Conservation (phyloP, 2,797 vertebrate genomes). For the Nasua narica region DNA sequence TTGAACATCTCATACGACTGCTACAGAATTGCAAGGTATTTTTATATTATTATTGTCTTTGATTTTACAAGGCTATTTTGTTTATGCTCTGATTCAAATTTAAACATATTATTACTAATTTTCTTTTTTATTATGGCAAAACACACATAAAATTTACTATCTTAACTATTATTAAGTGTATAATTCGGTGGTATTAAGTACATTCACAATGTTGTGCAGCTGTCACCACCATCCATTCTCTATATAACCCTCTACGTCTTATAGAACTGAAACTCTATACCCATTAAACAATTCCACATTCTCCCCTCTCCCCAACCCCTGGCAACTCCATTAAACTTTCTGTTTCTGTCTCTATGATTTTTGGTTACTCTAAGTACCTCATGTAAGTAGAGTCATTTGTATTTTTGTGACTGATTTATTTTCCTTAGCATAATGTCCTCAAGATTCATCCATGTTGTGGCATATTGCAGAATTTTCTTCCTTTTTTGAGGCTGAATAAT, state of each 20-base stretch:
- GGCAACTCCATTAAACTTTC: background rate
- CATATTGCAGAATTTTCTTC: background rate
- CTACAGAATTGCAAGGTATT: constrained; percentile 98
- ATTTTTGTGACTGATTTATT: background rate
- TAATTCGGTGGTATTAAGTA: background rate
- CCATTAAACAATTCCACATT: background rate
- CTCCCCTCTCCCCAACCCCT: background rate
- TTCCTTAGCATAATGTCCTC: background rate
- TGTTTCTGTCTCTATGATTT: background rate
- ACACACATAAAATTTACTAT: background rate
- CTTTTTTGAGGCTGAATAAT: background rate
- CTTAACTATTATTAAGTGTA: background rate
- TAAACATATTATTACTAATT: background rate
- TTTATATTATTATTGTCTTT: constrained; percentile 35
- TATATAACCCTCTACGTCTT: background rate
- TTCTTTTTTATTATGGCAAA: constrained; percentile 1
- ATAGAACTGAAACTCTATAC: background rate
- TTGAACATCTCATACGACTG: constrained; percentile 95
- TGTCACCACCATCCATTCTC: background rate
- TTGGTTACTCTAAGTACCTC: background rate
- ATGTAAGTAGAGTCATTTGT: background rate
- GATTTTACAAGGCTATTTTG: constrained; percentile 46
- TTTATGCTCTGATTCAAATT: constrained; percentile 41
- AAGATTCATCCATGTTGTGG: background rate
- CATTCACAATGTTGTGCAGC: background rate